These are phyloP conservation scores for Drosophila kohkoa DNA, from an alignment of 1,140 invertebrate species.

Conservation along the genomic window DNA sequence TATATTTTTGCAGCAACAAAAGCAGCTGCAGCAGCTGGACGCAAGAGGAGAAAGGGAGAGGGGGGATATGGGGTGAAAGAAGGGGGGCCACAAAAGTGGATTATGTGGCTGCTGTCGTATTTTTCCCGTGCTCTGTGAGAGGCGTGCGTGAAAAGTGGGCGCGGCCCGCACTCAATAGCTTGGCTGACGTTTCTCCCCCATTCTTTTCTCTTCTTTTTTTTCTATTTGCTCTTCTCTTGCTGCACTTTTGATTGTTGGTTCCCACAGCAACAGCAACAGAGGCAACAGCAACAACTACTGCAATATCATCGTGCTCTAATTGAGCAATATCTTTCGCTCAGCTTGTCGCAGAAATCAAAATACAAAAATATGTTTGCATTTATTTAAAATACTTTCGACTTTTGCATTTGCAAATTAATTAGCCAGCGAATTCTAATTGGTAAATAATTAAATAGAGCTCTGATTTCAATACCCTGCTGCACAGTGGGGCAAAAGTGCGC, in stretches of 20 bases:
- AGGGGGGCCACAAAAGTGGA: constrained; percentile 64
- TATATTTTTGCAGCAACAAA: constrained; percentile 79
- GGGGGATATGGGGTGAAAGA: not conserved
- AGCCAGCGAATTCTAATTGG: constrained; percentile 35
- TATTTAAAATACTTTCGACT: not conserved
- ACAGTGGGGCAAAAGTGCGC: constrained; percentile 25
- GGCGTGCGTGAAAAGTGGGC: constrained; percentile 51
- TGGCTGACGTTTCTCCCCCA: constrained; percentile 5
- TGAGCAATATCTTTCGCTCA: constrained; percentile 40
- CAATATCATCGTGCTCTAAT: constrained; percentile 41
- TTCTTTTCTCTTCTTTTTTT: not conserved
- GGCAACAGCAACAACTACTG: not conserved
- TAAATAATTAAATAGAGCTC: constrained; percentile 30
- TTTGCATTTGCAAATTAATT: constrained; percentile 29
- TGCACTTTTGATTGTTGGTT: constrained; percentile 50
- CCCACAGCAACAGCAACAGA: constrained; percentile 22
- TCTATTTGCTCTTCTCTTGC: not conserved
- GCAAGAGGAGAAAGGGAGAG: not conserved
- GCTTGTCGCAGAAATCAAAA: constrained; percentile 14
- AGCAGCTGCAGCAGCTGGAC: constrained; percentile 47
- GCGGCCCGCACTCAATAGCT: constrained; percentile 26
- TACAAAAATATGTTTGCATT: not conserved
- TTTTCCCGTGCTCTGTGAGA: constrained; percentile 20
- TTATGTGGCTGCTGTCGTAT: constrained; percentile 69
- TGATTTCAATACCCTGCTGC: not conserved